phyloP scores from a whole-genome alignment of 2,888 invertebrate species.

The Microdon myrmicae region DNA sequence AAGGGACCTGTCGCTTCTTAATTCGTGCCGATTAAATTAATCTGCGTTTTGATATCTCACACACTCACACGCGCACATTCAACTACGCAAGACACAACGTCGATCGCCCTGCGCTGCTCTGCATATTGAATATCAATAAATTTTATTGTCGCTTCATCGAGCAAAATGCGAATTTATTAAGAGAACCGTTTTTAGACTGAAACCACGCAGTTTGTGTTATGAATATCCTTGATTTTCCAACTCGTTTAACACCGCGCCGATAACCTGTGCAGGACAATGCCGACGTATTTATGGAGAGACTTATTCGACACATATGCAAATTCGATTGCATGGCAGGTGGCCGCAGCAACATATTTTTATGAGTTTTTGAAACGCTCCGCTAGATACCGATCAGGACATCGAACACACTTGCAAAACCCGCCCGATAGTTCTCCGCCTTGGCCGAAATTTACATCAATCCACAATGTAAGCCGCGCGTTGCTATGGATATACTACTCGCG shows the following conservation, averaged over 20 bases:
- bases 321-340: slow-evolving; percentile 38
- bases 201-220: slow-evolving; percentile 18
- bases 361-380: slow-evolving; percentile 43
- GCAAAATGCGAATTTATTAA: slow-evolving; percentile 29
- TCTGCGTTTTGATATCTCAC: slow-evolving; percentile 6
- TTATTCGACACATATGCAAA: slow-evolving; percentile 39
- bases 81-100: too few species aligned
- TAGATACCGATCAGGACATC: slow-evolving; percentile 21
- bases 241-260: slow-evolving; percentile 49
- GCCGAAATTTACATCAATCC: too few species aligned
- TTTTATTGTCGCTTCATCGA: slow-evolving; percentile 45
- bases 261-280: slow-evolving; percentile 34
- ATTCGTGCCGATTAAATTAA: slow-evolving; percentile 19
- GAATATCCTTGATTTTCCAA: slow-evolving; percentile 46
- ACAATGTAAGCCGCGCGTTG: too few species aligned
- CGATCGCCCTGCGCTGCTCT: slow-evolving; percentile 11
- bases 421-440: too few species aligned
- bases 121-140: slow-evolving; percentile 35
- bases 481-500: background rate
- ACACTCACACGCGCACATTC: too few species aligned
- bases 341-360: slow-evolving; percentile 30
- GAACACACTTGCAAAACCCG: too few species aligned
- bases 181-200: slow-evolving; percentile 24
- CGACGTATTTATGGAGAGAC: slow-evolving; percentile 35
- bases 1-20: slow-evolving; percentile 30